Evolutionary conservation across 2,797 vertebrate genomes (phyloP), one percentile per base, ranked within the genome.

Genomic region (Pseudomugil tenellus): DNA sequence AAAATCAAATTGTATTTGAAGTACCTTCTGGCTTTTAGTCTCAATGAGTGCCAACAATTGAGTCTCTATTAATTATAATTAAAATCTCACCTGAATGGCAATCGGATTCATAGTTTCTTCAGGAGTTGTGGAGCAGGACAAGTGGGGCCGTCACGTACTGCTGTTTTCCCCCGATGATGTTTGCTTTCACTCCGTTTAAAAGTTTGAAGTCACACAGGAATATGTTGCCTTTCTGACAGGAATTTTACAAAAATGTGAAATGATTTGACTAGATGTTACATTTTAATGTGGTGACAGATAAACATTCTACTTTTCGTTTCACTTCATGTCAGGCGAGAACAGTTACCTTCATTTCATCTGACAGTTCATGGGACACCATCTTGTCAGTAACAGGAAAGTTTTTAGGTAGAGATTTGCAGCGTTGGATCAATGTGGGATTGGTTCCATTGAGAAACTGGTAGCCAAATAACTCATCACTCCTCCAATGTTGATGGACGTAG

Each of bases 11-110:
- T n/a, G n/a, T n/a, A n/a, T n/a, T n/a, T n/a, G n/a, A n/a, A n/a
- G n/a, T n/a, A n/a, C n/a, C n/a, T n/a, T n/a, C n/a, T n/a, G n/a
- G n/a, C n/a, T 2, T 46, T 46, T 10, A 21, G 19, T 46, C 8
- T 46, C 19, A 7, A 1, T 51, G 5, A 23, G 12, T 41, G 43
- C n/a, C n/a, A n/a, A n/a, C n/a, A n/a, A n/a, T n/a, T n/a, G n/a
- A n/a, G n/a, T n/a, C n/a, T n/a, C n/a, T n/a, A n/a, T 31, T 31
- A 31, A 3, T 31, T 31, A 32, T 32, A 3, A 29, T 32, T 41
- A 5, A 51, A 16, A 54, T 68, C 43, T 67, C 67, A 95, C 93
- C 93, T 95, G 94, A 81, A 95, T 95, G 6, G 94, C 94, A 0
- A 94, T 80, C 0, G 93, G 93, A 70, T 91, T 79, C 78, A 94